Evolutionary conservation across 2,113 vertebrate species (phyloP), one percentile per base, ranked within the genome.

Genomic region (Hippocampus comes): DNA sequence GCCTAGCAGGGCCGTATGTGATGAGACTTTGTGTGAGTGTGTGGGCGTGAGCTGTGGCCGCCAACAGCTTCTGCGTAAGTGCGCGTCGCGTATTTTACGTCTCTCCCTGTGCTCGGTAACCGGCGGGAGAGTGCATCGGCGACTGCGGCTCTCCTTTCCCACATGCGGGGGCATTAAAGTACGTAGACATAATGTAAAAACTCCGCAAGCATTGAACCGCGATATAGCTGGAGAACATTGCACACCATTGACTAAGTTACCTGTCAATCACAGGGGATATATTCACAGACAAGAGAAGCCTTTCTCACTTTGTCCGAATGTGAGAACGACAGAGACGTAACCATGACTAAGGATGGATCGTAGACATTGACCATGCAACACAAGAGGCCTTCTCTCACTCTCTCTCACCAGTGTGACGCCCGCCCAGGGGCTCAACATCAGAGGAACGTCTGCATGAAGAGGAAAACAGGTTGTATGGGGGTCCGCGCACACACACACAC

Each of bases 391-490:
- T 80, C 79, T 84, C 70, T 83, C 75, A 72, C 67, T 49, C 48
- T 49, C 48, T 4, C 15, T 14, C 48, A 15, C 72, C 81, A 87
- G 87, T 92, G 91, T 91, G 91, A 91, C 81, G 87, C 83, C 87
- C 82, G 91, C 92, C 90, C 86, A 79, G 72, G 86, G 91, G 92
- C 91, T 90, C 81, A 89, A 93, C 91, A 93, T 93, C 92, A 93
- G 84, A 93, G 80, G 80, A 90, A 87, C 82, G 90, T 82, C 87
- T 89, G 88, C 85, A 84, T 61, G 17, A 87, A 88, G 34, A 57
- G 53, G 87, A 90, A 91, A 93, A 91, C 92, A 93, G 92, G 92
- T 93, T 93, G 93, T 89, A 91, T 87, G 91, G 92, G 90, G 59
- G 27, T 56, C 53, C 53, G 23, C 23, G 4, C 56, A 5, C 61